Evolutionary conservation across 2,797 vertebrate genomes (phyloP).

Genomic region (Steatocranus sp.): DNA sequence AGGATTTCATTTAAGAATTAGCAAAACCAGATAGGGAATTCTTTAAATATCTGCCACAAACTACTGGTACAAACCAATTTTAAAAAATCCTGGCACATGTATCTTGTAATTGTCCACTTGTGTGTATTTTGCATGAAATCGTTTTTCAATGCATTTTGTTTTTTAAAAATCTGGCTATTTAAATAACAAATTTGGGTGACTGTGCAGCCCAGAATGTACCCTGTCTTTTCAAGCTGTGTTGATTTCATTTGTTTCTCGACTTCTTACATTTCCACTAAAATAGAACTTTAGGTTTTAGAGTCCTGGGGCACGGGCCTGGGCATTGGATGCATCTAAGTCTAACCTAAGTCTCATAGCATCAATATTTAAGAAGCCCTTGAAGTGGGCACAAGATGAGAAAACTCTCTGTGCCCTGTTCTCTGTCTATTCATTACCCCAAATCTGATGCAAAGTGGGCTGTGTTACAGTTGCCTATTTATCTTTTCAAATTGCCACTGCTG

Average conservation of each 20-base stretch:
- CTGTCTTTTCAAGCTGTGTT: not conserved
- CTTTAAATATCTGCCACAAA: not conserved
- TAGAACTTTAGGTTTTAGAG: not conserved
- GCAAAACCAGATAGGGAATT: not conserved
- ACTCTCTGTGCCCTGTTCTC: conserved; percentile 2
- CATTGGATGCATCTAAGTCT: conserved; percentile 12
- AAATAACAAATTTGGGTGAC: not conserved
- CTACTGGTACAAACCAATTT: not conserved
- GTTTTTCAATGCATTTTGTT: not conserved
- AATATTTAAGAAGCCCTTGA: conserved; percentile 41
- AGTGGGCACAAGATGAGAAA: conserved; percentile 20
- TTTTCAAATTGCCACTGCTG: not conserved
- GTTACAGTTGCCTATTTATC: not conserved
- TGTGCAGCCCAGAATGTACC: not conserved
- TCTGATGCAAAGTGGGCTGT: not conserved
- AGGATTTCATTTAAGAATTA: not conserved
- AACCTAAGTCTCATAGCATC: conserved; percentile 19
- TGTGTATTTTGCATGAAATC: not conserved
- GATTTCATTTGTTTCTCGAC: not conserved
- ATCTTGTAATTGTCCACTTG: not conserved
- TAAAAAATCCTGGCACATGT: not conserved
- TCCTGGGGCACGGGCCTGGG: not conserved
- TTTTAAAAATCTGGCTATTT: not conserved
- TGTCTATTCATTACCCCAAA: conserved; percentile 7
- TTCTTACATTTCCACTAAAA: not conserved